Percentiles rank a stretch among this genome's conserved stretches.
These are phyloP conservation scores for Busseola fusca DNA, from an alignment of 2,888 invertebrate species.

Conservation along the genomic window DNA sequence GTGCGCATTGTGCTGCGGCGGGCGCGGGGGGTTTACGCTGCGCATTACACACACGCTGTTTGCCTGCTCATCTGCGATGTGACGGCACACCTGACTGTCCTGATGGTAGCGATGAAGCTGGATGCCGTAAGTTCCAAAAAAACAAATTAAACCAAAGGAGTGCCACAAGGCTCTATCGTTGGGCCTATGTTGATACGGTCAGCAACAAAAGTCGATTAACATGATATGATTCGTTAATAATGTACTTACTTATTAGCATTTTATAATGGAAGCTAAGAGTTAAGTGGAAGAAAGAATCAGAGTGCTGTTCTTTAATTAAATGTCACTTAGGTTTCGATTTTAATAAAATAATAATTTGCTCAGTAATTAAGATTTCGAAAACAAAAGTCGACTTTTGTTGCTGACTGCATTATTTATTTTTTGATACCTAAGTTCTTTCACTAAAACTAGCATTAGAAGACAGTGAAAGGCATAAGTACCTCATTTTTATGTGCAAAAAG, in stretches of 20 bases:
- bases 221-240: too few species aligned
- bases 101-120: slow-evolving; percentile 95
- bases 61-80: slow-evolving; percentile 92
- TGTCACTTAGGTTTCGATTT: too few species aligned
- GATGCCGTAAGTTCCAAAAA: slow-evolving; percentile 91
- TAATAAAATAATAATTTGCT: too few species aligned
- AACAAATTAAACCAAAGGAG: slow-evolving; percentile 6
- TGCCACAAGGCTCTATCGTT: not conserved
- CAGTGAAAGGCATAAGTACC: not conserved
- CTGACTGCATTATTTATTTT: not conserved
- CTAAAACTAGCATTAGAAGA: slow-evolving; percentile 1
- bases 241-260: too few species aligned
- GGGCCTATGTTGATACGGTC: not conserved
- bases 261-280: too few species aligned
- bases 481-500: too few species aligned
- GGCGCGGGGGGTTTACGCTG: slow-evolving; percentile 91
- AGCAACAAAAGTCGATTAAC: too few species aligned
- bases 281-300: too few species aligned
- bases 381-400: too few species aligned
- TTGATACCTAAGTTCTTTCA: not conserved
- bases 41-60: slow-evolving; percentile 93
- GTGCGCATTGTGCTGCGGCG: slow-evolving; percentile 93
- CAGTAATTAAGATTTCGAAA: too few species aligned
- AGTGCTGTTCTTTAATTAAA: too few species aligned
- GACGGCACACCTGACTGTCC: slow-evolving; percentile 95